Evolutionary conservation across 2,113 vertebrate species (phyloP).

Genomic region (Tenebrosternarchus preto): DNA sequence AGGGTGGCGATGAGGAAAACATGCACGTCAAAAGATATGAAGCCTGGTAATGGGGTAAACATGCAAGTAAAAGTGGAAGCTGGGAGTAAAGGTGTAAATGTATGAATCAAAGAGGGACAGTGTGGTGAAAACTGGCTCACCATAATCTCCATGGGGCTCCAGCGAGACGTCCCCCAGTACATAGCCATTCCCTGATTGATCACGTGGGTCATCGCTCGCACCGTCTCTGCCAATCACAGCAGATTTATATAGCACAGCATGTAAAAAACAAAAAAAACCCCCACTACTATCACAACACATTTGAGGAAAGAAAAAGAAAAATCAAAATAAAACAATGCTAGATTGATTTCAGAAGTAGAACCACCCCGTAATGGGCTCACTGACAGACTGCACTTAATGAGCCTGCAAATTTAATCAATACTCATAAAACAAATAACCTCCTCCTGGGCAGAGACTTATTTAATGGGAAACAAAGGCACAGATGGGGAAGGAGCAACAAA

Average conservation of each 20-base stretch:
- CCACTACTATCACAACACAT: neutral
- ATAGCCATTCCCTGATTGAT: constrained; percentile 92
- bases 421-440: constrained; percentile 3
- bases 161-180: constrained; percentile 92
- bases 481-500: neutral
- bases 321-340: neutral
- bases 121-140: constrained; percentile 63
- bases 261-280: no score
- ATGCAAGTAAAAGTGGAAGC: no score
- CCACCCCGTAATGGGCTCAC: neutral
- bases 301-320: neutral
- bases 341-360: constrained; percentile 21
- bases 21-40: no score
- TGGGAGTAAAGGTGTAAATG: neutral
- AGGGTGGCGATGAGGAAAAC: no score
- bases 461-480: neutral
- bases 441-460: neutral
- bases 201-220: constrained; percentile 92
- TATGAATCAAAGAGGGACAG: neutral
- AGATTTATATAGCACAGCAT: constrained; percentile 21
- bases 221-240: constrained; percentile 78
- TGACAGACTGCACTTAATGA: constrained; percentile 1
- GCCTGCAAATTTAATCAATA: constrained; percentile 35
- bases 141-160: constrained; percentile 93
- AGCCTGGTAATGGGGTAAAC: no score